Conservation (phyloP, 2,888 invertebrate genomes). For the Microdon myrmicae region DNA sequence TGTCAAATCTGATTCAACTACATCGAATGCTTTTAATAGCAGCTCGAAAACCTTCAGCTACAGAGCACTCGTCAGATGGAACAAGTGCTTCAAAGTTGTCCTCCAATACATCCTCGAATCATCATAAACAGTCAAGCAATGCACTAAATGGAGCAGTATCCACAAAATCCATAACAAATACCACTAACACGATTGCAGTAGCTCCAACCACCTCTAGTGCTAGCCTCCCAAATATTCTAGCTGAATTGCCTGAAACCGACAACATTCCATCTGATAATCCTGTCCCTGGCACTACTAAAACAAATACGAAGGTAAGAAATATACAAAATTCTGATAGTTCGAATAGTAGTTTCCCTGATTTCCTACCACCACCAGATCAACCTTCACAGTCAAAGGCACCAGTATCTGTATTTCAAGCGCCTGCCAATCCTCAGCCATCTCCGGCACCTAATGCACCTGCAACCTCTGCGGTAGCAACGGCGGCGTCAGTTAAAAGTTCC, state of each 20-base stretch:
- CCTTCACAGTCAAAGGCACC: slow-evolving; percentile 54
- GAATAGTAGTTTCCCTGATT: slow-evolving; percentile 65
- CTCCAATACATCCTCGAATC: too few relatives aligned
- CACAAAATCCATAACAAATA: slow-evolving; percentile 37
- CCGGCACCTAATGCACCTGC: slow-evolving; percentile 32
- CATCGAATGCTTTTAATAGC: slow-evolving; percentile 26
- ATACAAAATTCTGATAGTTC: slow-evolving; percentile 63
- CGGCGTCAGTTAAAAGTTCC: slow-evolving; percentile 1
- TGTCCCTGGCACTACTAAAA: slow-evolving; percentile 42
- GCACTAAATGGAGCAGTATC: slow-evolving; percentile 36
- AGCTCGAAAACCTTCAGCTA: slow-evolving; percentile 23
- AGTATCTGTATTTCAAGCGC: slow-evolving; percentile 32
- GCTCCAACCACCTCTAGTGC: slow-evolving; percentile 51
- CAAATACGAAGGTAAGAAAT: slow-evolving; percentile 53
- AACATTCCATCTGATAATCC: slow-evolving; percentile 59
- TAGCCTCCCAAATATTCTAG: slow-evolving; percentile 44
- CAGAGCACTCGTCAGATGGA: too few relatives aligned
- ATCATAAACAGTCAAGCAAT: slow-evolving; percentile 59
- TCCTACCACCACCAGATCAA: slow-evolving; percentile 29
- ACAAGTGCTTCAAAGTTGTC: too few relatives aligned
- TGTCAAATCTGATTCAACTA: slow-evolving; percentile 44
- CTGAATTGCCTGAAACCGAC: slow-evolving; percentile 61
- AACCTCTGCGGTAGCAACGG: background rate
- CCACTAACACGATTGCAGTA: slow-evolving; percentile 12
- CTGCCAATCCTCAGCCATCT: slow-evolving; percentile 40